Evolutionary conservation across 2,888 invertebrate species (phyloP).

Genomic region (Itoplectis maculator): DNA sequence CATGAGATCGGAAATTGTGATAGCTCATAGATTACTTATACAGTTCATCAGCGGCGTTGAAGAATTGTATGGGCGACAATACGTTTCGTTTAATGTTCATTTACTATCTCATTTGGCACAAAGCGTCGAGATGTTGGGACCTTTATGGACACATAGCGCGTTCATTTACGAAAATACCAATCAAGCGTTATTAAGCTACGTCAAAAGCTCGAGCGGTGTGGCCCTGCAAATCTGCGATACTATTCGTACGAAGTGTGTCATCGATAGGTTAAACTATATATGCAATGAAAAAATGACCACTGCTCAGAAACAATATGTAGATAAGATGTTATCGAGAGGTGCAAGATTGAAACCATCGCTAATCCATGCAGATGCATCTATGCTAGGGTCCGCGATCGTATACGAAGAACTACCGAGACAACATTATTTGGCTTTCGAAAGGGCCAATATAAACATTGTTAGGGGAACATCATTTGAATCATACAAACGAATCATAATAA

Average conservation of each 20-base stretch:
- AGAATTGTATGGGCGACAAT: background rate
- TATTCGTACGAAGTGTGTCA: slow-evolving; percentile 42
- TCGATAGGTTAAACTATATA: slow-evolving; percentile 25
- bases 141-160: slow-evolving; percentile 61
- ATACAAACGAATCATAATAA: slow-evolving; percentile 34
- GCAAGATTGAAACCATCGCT: background rate
- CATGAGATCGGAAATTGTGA: slow-evolving; percentile 41
- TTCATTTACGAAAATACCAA: slow-evolving; percentile 59
- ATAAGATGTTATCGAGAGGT: slow-evolving; percentile 1
- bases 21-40: slow-evolving; percentile 37
- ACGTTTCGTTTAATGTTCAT: slow-evolving; percentile 32
- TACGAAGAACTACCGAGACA: background rate
- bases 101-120: slow-evolving; percentile 58
- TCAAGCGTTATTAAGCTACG: slow-evolving; percentile 35
- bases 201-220: slow-evolving; percentile 55
- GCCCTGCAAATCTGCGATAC: slow-evolving; percentile 54
- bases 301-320: too few species aligned
- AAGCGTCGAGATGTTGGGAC: slow-evolving; percentile 59
- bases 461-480: slow-evolving; percentile 6
- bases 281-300: too few species aligned
- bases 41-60: background rate
- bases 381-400: background rate
- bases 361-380: background rate
- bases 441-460: background rate
- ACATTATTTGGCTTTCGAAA: background rate